These are phyloP conservation scores for Takifugu flavidus DNA, from an alignment of 2,113 vertebrate species.

Conservation along the genomic window DNA sequence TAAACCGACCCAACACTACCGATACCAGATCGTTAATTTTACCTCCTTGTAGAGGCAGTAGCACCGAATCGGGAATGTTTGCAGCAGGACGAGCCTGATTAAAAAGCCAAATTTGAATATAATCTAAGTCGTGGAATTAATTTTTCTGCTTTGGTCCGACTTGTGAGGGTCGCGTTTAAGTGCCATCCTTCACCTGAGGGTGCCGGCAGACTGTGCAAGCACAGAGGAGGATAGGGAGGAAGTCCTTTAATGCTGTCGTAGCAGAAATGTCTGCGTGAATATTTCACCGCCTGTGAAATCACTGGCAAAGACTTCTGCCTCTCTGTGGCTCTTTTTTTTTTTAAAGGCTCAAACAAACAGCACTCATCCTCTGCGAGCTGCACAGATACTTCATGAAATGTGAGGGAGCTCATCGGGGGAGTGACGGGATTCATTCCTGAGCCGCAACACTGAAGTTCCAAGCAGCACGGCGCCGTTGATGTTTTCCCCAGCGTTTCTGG, in stretches of 20 bases:
- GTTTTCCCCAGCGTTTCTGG: too few relatives aligned
- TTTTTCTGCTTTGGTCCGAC: slow-evolving; percentile 3
- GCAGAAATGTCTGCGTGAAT: slow-evolving; percentile 21
- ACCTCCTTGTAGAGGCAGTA: neutral
- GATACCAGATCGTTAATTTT: too few relatives aligned
- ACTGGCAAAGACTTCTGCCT: slow-evolving; percentile 25
- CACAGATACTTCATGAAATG: neutral
- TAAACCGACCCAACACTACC: too few relatives aligned
- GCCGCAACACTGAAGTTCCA: too few relatives aligned
- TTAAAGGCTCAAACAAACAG: slow-evolving; percentile 24
- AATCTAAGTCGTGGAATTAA: slow-evolving; percentile 9
- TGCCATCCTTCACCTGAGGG: slow-evolving; percentile 18
- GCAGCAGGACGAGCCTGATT: neutral
- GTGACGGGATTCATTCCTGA: slow-evolving; percentile 2
- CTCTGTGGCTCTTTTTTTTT: slow-evolving; percentile 16
- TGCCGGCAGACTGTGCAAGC: slow-evolving; percentile 1
- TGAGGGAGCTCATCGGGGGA: too few relatives aligned
- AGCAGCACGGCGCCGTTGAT: too few relatives aligned
- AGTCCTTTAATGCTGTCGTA: slow-evolving; percentile 20
- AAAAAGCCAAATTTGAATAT: slow-evolving; percentile 5
- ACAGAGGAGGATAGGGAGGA: slow-evolving; percentile 15
- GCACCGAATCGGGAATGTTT: neutral
- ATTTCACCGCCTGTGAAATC: slow-evolving; percentile 34
- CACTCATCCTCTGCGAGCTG: slow-evolving; percentile 5
- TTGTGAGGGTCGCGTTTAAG: neutral